Evolutionary conservation across 2,797 vertebrate species (phyloP), one percentile per base, ranked within the genome.

Genomic region (Galago senegalensis): DNA sequence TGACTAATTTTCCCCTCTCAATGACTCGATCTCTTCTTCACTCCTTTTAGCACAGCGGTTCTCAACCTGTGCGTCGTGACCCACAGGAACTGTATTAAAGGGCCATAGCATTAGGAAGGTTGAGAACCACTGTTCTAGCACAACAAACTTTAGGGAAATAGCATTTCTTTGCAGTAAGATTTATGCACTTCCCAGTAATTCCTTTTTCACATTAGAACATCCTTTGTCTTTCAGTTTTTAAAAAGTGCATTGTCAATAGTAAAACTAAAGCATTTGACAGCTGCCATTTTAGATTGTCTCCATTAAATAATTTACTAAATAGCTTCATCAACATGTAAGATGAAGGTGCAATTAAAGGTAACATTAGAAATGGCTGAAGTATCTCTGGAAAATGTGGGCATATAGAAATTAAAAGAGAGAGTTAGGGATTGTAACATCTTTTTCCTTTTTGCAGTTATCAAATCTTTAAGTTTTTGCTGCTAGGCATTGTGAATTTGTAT

Each of bases 261-360:
- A 86, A 90, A 91, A 93, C 67, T 82, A 76, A 60, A 94, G 70
- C 40, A 53, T 40, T 70, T 92, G 60, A 90, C 95, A 88, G n/a
- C 63, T 86, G 7, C 77, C 67, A 56, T 87, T 95, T 85, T 77
- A 88, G 34, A 46, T 86, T 94, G 75, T 90, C 88, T 34, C 60
- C 67, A 17, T 89, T 63, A 84, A 86, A 65, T 95, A 80, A 76
- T 91, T 93, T 29, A 53, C 46, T 73, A 93, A 95, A 72, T 95
- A 92, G 63, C 16, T 93, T 91, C 58, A 79, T 91, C 60, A 94
- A 1, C 46, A 70, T 53, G 65, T 92, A 73, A 97, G 75, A 84
- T 95, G 65, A 87, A 94, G 23, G 25, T 85, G 31, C 34, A 90
- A 1, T 90, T 77, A 72, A 93, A 88, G 69, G 23, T 86, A 91